Evolutionary conservation across 2,888 invertebrate species (phyloP).

Genomic region (Lithophane semibrunnea): DNA sequence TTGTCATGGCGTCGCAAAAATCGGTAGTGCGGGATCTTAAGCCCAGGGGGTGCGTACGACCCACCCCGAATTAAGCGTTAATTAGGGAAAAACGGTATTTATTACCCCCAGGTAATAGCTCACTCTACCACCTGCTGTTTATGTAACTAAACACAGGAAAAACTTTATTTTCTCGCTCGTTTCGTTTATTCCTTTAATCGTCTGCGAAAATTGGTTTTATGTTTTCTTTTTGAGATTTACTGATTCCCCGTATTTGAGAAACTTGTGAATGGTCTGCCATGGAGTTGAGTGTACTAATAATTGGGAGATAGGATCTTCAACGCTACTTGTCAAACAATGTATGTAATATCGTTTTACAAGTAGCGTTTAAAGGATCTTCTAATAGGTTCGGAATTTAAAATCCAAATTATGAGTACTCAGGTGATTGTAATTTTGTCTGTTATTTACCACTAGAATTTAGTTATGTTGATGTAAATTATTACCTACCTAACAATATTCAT

Average conservation of each 20-base stretch:
- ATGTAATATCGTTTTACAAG: too few relatives aligned
- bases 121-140: slow-evolving; percentile 79
- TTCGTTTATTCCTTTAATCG: slow-evolving; percentile 55
- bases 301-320: too few relatives aligned
- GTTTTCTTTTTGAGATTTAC: slow-evolving; percentile 34
- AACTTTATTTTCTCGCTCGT: slow-evolving; percentile 59
- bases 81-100: slow-evolving; percentile 90
- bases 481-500: slow-evolving; percentile 30
- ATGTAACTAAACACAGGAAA: slow-evolving; percentile 69
- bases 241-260: background rate
- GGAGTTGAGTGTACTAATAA: background rate
- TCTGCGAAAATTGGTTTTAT: slow-evolving; percentile 56
- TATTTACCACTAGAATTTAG: background rate
- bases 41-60: slow-evolving; percentile 62
- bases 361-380: background rate
- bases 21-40: slow-evolving; percentile 59
- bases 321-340: too few relatives aligned
- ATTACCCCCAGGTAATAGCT: slow-evolving; percentile 82
- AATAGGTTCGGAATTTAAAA: background rate
- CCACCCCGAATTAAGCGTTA: slow-evolving; percentile 84
- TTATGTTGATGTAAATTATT: slow-evolving; percentile 33
- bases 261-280: slow-evolving; percentile 1
- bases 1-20: slow-evolving; percentile 60
- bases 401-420: background rate
- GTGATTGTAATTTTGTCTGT: background rate